Base-by-base conservation (phyloP, 2,797 vertebrate species). In the Macrochelys suwanniensis region DNA sequence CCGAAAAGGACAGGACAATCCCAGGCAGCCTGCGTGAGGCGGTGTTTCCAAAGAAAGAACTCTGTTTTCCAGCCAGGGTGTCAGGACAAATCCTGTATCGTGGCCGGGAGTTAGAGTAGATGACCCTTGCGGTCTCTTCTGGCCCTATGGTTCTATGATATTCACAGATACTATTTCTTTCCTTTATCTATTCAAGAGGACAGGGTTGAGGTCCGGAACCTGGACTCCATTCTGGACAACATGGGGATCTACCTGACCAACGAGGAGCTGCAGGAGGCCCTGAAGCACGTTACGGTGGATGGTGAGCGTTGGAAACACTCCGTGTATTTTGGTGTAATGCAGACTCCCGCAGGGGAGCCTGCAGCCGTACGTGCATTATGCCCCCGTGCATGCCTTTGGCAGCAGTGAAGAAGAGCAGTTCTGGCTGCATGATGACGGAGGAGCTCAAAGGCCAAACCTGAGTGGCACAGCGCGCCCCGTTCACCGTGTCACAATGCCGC, bases 191-290 rank as follows among this genome's bases (percentile, higher is more conserved):
- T 81, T 45, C 53, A 49, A 89, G 87, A 5, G 45, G 59, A 86
- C 45, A 89, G 11, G 37, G 21, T 89, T 17, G 23, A 45, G 2
- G 11, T 86, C 25, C 6, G 47, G 33, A 71, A 89, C 33, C 28
- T 93, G 57, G 51, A 49, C 53, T 71, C 28, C 50, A 82, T 89
- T 86, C 71, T 86, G 49, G 54, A 78, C 54, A 65, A 13, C 47
- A 82, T 89, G 71, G 83, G 68, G 3, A 82, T 93, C 57, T 23
- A 42, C 37, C 61, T 89, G 51, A 86, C 79, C 2, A 19, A 89
- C 17, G 42, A 68, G 4, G 68, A 82, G 74, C 68, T 82, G 13
- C 56, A 82, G 33, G 50, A 86, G n/a, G 71, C 25, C 13, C 45
- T 93, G 68, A 82, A 78, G 42, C 42, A 65, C 5, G 19, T 89